A percentile compares a stretch with the other conserved stretches of the same genome.
phyloP scores from a whole-genome alignment of 92 coral and sea anemone genomes.

The Palythoa grandiflora region DNA sequence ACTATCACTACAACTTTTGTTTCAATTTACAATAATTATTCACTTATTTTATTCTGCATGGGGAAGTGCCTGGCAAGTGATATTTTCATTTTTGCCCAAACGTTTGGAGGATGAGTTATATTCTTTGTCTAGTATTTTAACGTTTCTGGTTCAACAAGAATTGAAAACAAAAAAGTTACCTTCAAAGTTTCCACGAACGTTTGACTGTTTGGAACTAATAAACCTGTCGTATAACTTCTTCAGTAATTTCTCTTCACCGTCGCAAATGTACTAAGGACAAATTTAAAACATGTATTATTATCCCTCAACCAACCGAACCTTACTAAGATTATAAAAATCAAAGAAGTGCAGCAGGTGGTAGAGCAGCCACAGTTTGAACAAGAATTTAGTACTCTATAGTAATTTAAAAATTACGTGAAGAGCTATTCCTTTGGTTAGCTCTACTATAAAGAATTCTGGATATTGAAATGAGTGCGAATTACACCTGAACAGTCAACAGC shows the following conservation, averaged over 20 bases:
- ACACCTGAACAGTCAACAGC: too few species aligned
- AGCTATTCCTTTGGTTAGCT: too few species aligned
- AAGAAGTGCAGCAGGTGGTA: neutral
- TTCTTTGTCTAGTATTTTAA: neutral
- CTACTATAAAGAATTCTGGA: too few species aligned
- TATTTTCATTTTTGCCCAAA: too few species aligned
- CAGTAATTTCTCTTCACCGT: constrained; percentile 83
- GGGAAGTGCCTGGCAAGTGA: too few species aligned
- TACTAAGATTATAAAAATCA: neutral
- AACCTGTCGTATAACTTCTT: constrained; percentile 81
- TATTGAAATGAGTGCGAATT: too few species aligned
- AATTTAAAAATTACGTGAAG: too few species aligned
- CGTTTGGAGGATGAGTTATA: neutral
- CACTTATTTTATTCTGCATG: too few species aligned
- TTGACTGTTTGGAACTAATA: constrained; percentile 40
- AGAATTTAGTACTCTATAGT: neutral
- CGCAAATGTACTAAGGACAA: constrained; percentile 75
- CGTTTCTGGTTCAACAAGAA: neutral
- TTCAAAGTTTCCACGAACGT: constrained; percentile 38
- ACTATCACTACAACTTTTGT: too few species aligned
- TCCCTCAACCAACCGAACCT: neutral
- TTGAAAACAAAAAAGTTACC: neutral
- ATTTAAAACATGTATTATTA: neutral
- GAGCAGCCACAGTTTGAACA: neutral
- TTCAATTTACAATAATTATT: too few species aligned